Evolutionary conservation across 2,113 vertebrate species (phyloP).

Genomic region (Solea solea): DNA sequence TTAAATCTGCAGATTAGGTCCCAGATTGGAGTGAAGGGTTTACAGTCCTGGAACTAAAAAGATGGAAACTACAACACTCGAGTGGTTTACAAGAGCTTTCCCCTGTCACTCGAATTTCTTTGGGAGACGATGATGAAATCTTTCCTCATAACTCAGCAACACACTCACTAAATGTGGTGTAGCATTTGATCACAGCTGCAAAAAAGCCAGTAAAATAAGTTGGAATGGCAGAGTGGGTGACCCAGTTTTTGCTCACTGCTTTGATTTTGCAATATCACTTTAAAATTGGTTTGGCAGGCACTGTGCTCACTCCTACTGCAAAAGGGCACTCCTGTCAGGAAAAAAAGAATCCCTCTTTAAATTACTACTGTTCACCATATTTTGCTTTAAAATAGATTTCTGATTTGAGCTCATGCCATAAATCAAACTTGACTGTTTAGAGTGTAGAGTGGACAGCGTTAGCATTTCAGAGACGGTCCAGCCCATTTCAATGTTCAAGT

Average conservation of each 20-base stretch:
- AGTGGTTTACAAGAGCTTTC: not conserved
- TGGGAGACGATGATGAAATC: slow-evolving; percentile 20
- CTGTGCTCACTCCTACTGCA: not conserved
- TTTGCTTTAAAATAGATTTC: too few species aligned
- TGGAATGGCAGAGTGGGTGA: slow-evolving; percentile 4
- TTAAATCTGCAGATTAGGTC: not conserved
- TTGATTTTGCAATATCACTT: slow-evolving; percentile 9
- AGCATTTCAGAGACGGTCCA: slow-evolving; percentile 12
- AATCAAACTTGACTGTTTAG: slow-evolving; percentile 4
- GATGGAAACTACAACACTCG: not conserved
- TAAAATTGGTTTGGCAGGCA: too few species aligned
- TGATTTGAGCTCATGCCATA: not conserved
- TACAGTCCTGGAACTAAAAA: not conserved
- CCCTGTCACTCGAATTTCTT: not conserved
- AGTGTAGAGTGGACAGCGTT: slow-evolving; percentile 3
- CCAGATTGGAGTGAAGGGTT: not conserved
- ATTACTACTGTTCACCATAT: not conserved
- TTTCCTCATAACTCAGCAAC: not conserved
- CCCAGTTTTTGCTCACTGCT: slow-evolving; percentile 3
- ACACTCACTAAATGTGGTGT: slow-evolving; percentile 27
- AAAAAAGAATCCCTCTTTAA: not conserved
- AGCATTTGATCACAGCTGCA: too few species aligned
- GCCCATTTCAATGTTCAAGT: slow-evolving; percentile 26
- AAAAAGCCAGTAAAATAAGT: not conserved
- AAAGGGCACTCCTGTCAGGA: slow-evolving; percentile 1